Conservation (phyloP, 2,797 vertebrate species). For the Megaceryle alcyon region DNA sequence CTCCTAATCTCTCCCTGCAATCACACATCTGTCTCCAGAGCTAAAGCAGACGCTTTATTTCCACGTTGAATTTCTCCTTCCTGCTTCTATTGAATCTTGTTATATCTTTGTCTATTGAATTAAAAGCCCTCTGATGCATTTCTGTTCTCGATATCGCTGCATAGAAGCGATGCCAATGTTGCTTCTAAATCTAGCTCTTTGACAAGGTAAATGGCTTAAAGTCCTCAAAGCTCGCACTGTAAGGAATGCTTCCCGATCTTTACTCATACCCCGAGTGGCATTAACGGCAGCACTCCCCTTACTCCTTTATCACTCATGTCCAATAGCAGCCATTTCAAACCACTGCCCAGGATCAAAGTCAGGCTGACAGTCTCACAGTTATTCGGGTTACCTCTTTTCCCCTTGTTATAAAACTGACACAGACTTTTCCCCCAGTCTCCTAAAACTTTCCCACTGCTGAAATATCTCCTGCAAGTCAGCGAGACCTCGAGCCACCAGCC, state of each 20-base stretch:
- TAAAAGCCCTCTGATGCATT: constrained; percentile 48
- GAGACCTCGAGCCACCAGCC: background rate
- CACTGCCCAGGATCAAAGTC: constrained; percentile 19
- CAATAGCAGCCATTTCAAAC: background rate
- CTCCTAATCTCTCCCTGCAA: background rate
- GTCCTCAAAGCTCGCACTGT: background rate
- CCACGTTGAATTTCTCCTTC: constrained; percentile 21
- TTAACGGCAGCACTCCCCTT: constrained; percentile 4
- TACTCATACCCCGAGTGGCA: constrained; percentile 26
- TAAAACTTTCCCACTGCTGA: background rate
- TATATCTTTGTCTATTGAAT: constrained; percentile 42
- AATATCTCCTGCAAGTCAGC: background rate
- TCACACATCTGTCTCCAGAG: background rate
- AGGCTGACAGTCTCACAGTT: background rate
- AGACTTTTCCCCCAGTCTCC: background rate
- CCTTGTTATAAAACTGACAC: background rate
- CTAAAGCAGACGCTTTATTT: background rate
- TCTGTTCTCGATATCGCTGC: background rate
- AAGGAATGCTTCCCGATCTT: constrained; percentile 21
- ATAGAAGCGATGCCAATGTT: background rate
- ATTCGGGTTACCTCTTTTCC: background rate
- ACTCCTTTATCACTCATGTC: constrained; percentile 26
- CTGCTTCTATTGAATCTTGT: background rate
- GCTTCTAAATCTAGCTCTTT: constrained; percentile 46
- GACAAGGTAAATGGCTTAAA: constrained; percentile 32